These are phyloP conservation scores for Lasioglossum figueresi DNA, from an alignment of 2,888 invertebrate genomes.

Conservation along the genomic window DNA sequence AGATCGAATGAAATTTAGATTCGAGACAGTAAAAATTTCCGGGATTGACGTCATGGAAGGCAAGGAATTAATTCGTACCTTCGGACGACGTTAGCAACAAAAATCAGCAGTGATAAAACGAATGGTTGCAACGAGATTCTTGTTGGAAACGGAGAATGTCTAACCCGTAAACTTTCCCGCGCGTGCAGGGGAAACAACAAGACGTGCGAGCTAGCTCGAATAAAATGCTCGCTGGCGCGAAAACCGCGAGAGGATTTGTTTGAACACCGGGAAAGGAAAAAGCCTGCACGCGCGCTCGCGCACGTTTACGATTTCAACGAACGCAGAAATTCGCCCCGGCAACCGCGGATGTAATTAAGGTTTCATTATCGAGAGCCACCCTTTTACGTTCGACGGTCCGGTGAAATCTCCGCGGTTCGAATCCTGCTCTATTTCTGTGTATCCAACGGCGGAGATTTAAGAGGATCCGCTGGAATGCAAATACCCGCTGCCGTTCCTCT, in stretches of 20 bases:
- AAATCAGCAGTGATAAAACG: neutral
- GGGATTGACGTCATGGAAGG: neutral
- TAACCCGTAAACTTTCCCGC: neutral
- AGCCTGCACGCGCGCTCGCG: neutral
- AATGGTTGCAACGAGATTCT: neutral
- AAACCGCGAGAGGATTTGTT: neutral
- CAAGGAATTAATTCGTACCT: neutral
- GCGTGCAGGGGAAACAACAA: neutral
- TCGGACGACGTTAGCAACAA: neutral
- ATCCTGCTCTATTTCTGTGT: neutral
- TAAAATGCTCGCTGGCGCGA: neutral
- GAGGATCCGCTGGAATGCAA: conserved; percentile 20
- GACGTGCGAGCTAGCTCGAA: neutral
- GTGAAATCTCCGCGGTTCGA: conserved; percentile 21
- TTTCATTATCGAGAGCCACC: conserved; percentile 4
- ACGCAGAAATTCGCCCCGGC: neutral
- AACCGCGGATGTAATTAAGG: conserved; percentile 35
- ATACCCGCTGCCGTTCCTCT: neutral
- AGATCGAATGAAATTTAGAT: neutral
- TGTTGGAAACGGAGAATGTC: neutral
- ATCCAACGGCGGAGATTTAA: conserved; percentile 21
- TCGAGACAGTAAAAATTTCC: neutral
- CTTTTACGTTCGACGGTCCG: conserved; percentile 23
- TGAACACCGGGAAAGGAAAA: neutral
- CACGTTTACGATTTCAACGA: conserved; percentile 10